phyloP scores from a whole-genome alignment of 2,797 vertebrate species.

The Rhabdophis nuchalis region DNA sequence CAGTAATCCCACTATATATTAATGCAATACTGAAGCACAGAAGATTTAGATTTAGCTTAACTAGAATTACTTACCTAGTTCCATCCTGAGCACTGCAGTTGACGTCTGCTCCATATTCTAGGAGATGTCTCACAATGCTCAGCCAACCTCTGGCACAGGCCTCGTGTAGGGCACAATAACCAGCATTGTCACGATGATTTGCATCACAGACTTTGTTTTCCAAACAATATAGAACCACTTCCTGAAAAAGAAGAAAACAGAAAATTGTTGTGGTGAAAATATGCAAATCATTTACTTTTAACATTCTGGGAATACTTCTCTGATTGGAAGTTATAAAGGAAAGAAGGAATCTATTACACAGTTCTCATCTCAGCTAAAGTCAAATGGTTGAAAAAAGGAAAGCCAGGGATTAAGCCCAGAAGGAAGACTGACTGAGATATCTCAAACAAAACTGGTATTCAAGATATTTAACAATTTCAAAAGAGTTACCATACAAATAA shows the following conservation, averaged over 20 bases:
- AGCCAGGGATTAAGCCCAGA: not conserved
- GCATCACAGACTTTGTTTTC: constrained; percentile 96
- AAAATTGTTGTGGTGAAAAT: not conserved
- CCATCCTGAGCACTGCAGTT: constrained; percentile 97
- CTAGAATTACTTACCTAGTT: constrained; percentile 77
- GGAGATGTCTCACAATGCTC: constrained; percentile 92
- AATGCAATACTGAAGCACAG: not conserved
- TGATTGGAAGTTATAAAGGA: not conserved
- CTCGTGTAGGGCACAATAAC: constrained; percentile 95
- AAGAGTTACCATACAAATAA: constrained; percentile 1
- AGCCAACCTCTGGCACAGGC: constrained; percentile 96
- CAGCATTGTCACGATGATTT: constrained; percentile 96
- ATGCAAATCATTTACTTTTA: not conserved
- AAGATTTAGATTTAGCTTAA: not conserved
- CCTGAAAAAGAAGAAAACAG: constrained; percentile 62
- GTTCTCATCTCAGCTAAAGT: not conserved
- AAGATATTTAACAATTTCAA: not conserved
- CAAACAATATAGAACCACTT: constrained; percentile 91
- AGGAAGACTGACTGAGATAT: not conserved
- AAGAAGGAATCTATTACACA: constrained; percentile 14
- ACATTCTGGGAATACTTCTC: not conserved
- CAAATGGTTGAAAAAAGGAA: constrained; percentile 17
- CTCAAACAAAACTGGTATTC: not conserved
- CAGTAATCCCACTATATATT: not conserved
- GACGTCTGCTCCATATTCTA: constrained; percentile 94